Percentiles rank a stretch among this genome's conserved stretches.
phyloP scores from a whole-genome alignment of 2,113 vertebrate genomes.

The Erpornis zantholeuca region DNA sequence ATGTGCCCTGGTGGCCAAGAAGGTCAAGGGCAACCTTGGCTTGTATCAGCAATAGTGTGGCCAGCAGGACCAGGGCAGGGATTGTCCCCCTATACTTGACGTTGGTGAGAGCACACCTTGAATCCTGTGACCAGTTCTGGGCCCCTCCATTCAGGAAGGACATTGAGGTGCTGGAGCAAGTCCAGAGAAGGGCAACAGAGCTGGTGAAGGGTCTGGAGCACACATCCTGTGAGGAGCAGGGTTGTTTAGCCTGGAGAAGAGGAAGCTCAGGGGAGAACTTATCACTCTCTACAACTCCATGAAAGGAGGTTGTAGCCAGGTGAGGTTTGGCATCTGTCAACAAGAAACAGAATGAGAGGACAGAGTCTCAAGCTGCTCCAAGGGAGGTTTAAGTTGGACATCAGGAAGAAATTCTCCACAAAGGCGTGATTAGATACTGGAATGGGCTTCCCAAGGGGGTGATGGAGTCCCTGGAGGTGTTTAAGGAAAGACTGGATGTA shows the following conservation, averaged over 20 bases:
- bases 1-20: background rate
- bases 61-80: background rate
- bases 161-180: background rate
- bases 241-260: background rate
- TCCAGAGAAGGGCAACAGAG: background rate
- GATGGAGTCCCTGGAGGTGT: background rate
- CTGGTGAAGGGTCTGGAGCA: background rate
- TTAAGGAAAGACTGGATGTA: background rate
- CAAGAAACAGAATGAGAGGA: background rate
- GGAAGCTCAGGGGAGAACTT: background rate
- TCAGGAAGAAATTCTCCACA: background rate
- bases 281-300: background rate
- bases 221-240: background rate
- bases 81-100: fast-evolving
- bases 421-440: background rate
- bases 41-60: background rate
- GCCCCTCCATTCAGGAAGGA: background rate
- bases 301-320: background rate
- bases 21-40: background rate
- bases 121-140: background rate
- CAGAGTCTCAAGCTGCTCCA: background rate
- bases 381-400: background rate
- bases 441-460: background rate
- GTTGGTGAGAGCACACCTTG: background rate
- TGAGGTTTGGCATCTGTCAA: background rate